Evolutionary conservation across 1,140 invertebrate genomes (phyloP).

Genomic region (Cardiocondyla obscurior): DNA sequence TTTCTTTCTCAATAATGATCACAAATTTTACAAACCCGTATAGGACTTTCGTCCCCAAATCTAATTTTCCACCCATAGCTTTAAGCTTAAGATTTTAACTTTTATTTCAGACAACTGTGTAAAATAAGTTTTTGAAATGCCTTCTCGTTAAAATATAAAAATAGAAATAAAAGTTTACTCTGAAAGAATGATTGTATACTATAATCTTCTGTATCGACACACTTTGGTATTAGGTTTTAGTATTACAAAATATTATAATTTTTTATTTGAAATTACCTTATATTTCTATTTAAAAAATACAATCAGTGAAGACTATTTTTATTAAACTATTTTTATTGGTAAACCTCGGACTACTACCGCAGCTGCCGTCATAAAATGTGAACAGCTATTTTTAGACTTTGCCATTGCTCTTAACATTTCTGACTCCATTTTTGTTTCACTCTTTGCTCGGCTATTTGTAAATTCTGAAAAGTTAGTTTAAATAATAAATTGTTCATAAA

Average conservation of each 20-base stretch:
- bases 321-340: conserved; percentile 83
- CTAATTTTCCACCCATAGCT: too few relatives aligned
- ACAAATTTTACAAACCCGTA: too few relatives aligned
- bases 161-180: conserved; percentile 9
- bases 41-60: too few relatives aligned
- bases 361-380: conserved; percentile 85
- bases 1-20: too few relatives aligned
- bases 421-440: conserved; percentile 77
- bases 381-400: conserved; percentile 83
- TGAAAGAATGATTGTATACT: neutral
- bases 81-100: too few relatives aligned
- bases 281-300: neutral
- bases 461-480: conserved; percentile 39
- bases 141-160: conserved; percentile 44
- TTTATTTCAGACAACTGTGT: too few relatives aligned
- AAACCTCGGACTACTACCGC: conserved; percentile 86
- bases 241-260: too few relatives aligned
- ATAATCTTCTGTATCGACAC: neutral
- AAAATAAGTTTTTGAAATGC: neutral
- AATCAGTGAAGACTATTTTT: conserved; percentile 6
- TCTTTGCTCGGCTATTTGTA: conserved; percentile 20
- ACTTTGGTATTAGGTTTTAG: too few relatives aligned
- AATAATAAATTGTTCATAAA: too few relatives aligned
- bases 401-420: conserved; percentile 85
- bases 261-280: conserved; percentile 20